Evolutionary conservation across 2,888 invertebrate species (phyloP), one percentile per base, ranked within the genome.

Genomic region (Choristoneura rosaceana): DNA sequence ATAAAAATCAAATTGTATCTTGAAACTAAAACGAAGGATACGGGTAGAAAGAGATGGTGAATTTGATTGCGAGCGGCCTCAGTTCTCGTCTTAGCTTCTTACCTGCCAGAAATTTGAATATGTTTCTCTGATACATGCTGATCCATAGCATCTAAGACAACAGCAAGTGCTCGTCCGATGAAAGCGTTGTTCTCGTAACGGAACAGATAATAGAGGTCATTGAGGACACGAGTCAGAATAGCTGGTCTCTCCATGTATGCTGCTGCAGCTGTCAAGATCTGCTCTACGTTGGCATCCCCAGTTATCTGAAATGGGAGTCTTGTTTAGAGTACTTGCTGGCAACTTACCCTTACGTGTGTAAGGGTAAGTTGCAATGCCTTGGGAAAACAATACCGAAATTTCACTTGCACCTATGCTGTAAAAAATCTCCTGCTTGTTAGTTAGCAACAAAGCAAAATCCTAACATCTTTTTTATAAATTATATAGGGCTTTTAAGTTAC

Each of bases 31-130:
- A n/a, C n/a, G n/a, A n/a, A 38, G 7, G 38, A 38, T 7, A 7
- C 4, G 38, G 38, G 5, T 38, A 38, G 38, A 38, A 38, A 38
- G 38, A 38, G 7, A 38, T 4, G 38, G 38, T 38, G 38, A 4
- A 38, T 38, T 4, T 7, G 7, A 38, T 38, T 7, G 38, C 38
- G 38, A 38, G 7, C 38, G 25, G 25, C 25, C 25, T 25, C 25
- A 25, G 2, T 0, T 25, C 25, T 2, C 25, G 12, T 52, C 17
- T 17, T 2, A 52, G 4, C 9, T 64, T 38, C 64, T 43, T 90
- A 97, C 97, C 97, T 97, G 88, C 97, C 97, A 65, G 97, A 97
- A 82, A 99, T 99, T 90, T 99, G 99, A 81, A 99, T 97, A 81
- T 98, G 97, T 84, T 97, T 97, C 80, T 98, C 98, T 73, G 95